These are phyloP conservation scores for Pedicia rivosa DNA, from an alignment of 2,888 invertebrate genomes.

Conservation along the genomic window DNA sequence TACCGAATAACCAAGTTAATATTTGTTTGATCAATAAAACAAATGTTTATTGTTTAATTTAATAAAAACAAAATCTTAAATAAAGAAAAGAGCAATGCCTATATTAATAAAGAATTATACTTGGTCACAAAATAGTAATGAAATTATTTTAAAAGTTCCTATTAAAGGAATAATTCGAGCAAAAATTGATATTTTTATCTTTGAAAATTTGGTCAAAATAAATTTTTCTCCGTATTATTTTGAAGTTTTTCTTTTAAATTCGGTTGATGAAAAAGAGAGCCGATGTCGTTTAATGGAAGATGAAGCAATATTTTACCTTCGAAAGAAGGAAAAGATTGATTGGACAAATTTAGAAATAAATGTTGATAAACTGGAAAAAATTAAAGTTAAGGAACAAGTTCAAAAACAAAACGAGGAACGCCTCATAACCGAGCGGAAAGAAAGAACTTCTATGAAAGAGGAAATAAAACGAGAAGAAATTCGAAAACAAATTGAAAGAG, in stretches of 20 bases:
- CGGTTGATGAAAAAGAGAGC: conserved; percentile 44
- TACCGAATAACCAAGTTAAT: too few relatives aligned
- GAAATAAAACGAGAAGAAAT: conserved; percentile 39
- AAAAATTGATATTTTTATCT: conserved; percentile 46
- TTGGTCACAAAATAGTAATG: conserved; percentile 54
- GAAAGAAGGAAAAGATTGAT: conserved; percentile 36
- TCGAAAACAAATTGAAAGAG: conserved; percentile 34
- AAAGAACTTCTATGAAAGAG: conserved; percentile 34
- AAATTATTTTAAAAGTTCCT: conserved; percentile 47
- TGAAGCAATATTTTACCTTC: conserved; percentile 46
- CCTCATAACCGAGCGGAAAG: conserved; percentile 37
- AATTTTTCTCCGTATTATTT: conserved; percentile 57
- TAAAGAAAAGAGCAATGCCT: conserved; percentile 52
- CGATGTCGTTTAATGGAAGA: conserved; percentile 45
- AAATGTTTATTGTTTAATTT: background rate
- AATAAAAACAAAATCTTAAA: background rate
- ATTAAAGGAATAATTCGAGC: conserved; percentile 42
- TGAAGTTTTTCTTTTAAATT: conserved; percentile 49
- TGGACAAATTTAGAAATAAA: conserved; percentile 43
- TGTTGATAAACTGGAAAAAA: conserved; percentile 39
- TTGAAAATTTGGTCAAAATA: conserved; percentile 54
- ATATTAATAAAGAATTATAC: conserved; percentile 55
- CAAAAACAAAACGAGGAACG: conserved; percentile 38
- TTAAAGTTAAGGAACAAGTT: conserved; percentile 37
- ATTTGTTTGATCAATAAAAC: background rate